Percentiles rank a stretch among this genome's conserved stretches.
Conservation (phyloP, 53 echinoderm and acorn worm species). For the Apostichopus leukothele region DNA sequence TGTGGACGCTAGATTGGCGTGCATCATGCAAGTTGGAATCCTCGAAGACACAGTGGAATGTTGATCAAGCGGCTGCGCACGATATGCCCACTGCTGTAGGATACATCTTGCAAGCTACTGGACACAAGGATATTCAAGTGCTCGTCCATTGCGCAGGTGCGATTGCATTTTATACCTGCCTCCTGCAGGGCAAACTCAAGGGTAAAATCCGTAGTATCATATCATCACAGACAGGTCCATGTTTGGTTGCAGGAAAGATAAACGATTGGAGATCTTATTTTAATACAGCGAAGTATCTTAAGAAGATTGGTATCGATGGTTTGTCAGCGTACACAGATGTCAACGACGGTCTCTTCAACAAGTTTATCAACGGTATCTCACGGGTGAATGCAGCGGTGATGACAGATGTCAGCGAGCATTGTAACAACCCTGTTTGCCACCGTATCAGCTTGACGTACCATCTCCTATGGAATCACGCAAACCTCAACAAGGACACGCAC, state of each 20-base stretch:
- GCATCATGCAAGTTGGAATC: slow-evolving; percentile 46
- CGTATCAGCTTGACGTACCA: slow-evolving; percentile 63
- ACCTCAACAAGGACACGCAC: slow-evolving; percentile 62
- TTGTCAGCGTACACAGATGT: slow-evolving; percentile 68
- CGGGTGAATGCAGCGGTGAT: slow-evolving; percentile 22
- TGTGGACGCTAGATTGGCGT: slow-evolving; percentile 64
- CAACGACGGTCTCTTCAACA: slow-evolving; percentile 34
- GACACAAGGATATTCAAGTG: slow-evolving; percentile 56
- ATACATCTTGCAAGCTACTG: slow-evolving; percentile 53
- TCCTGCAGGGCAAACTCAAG: slow-evolving; percentile 50
- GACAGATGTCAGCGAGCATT: slow-evolving; percentile 52
- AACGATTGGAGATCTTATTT: slow-evolving; percentile 41
- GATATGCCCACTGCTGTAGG: slow-evolving; percentile 62
- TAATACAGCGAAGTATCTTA: slow-evolving; percentile 47
- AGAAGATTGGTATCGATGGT: slow-evolving; percentile 58
- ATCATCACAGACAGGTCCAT: slow-evolving; percentile 58
- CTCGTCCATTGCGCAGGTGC: slow-evolving; percentile 64
- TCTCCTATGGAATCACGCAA: slow-evolving; percentile 65
- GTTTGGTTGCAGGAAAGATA: slow-evolving; percentile 30
- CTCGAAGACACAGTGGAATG: slow-evolving; percentile 41
- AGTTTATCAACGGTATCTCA: slow-evolving; percentile 12
- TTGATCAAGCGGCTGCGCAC: slow-evolving; percentile 62
- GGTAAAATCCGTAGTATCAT: slow-evolving; percentile 65
- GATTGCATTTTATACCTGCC: slow-evolving; percentile 50
- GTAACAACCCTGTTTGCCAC: slow-evolving; percentile 58